These are phyloP conservation scores for Ypsolopha sequella DNA, from an alignment of 2,888 invertebrate genomes.

Conservation along the genomic window DNA sequence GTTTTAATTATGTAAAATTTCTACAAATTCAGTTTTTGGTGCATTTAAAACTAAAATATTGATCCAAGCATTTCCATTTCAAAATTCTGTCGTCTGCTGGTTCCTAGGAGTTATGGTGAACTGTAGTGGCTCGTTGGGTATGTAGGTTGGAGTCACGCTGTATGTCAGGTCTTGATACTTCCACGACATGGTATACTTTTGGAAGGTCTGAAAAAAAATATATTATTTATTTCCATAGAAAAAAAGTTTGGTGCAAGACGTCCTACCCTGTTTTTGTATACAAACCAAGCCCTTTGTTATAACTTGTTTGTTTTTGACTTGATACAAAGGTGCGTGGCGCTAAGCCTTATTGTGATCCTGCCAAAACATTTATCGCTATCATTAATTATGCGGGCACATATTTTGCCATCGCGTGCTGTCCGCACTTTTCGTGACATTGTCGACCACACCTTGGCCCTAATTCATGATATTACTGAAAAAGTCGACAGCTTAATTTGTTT, in stretches of 20 bases:
- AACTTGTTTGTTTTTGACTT: too few species aligned
- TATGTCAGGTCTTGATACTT: slow-evolving; percentile 75
- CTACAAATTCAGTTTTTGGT: too few species aligned
- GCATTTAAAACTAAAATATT: too few species aligned
- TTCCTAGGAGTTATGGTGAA: slow-evolving; percentile 69
- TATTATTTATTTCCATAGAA: not conserved
- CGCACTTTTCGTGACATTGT: not conserved
- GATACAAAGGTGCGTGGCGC: too few species aligned
- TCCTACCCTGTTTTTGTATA: not conserved
- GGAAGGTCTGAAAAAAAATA: slow-evolving; percentile 73
- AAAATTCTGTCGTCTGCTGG: too few species aligned
- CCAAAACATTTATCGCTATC: not conserved
- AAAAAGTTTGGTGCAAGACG: not conserved
- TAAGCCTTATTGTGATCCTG: too few species aligned
- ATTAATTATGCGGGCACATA: not conserved
- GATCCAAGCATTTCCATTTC: too few species aligned
- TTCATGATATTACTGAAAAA: not conserved
- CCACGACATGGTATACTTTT: slow-evolving; percentile 78
- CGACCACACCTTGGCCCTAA: not conserved
- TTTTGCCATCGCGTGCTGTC: not conserved
- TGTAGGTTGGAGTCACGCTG: slow-evolving; percentile 80
- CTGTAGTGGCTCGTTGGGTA: slow-evolving; percentile 78
- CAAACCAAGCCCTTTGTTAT: not conserved
- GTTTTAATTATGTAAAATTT: too few species aligned
- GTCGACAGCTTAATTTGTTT: not conserved